phyloP scores from a whole-genome alignment of 1,140 invertebrate genomes.

The Penaeus vannamei region DNA sequence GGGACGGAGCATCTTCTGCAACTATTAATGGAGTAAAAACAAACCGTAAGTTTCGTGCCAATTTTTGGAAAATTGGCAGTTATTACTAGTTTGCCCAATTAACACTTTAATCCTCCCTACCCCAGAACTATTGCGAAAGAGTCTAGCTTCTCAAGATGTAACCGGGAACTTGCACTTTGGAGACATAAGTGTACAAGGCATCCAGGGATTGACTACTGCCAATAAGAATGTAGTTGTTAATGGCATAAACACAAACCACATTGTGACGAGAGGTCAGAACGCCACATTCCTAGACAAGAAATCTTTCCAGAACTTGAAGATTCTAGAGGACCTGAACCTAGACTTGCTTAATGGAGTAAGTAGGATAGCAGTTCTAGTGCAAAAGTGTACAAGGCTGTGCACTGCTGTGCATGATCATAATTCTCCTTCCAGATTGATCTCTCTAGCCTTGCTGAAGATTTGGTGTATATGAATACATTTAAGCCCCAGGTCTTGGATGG shows the following conservation, averaged over 20 bases:
- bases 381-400: too few relatives aligned
- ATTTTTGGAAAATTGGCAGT: too few relatives aligned
- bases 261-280: not conserved
- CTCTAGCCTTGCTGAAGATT: not conserved
- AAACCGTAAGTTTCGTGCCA: not conserved
- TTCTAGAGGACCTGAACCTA: not conserved
- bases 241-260: slow-evolving; percentile 25
- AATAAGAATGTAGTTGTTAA: not conserved
- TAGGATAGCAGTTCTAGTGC: not conserved
- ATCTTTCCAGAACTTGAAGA: not conserved
- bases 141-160: not conserved
- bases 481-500: not conserved
- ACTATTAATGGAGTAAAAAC: slow-evolving; percentile 29
- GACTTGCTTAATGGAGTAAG: slow-evolving; percentile 31
- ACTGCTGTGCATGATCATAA: too few relatives aligned
- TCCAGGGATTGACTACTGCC: not conserved
- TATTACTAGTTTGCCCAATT: too few relatives aligned
- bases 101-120: too few relatives aligned
- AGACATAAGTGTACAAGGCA: not conserved
- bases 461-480: not conserved
- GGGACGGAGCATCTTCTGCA: not conserved
- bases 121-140: slow-evolving; percentile 32
- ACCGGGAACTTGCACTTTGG: not conserved
- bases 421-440: not conserved
- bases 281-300: slow-evolving; percentile 35